These are phyloP conservation scores for Arizona elegans DNA, from an alignment of 2,113 vertebrate genomes.

Conservation along the genomic window DNA sequence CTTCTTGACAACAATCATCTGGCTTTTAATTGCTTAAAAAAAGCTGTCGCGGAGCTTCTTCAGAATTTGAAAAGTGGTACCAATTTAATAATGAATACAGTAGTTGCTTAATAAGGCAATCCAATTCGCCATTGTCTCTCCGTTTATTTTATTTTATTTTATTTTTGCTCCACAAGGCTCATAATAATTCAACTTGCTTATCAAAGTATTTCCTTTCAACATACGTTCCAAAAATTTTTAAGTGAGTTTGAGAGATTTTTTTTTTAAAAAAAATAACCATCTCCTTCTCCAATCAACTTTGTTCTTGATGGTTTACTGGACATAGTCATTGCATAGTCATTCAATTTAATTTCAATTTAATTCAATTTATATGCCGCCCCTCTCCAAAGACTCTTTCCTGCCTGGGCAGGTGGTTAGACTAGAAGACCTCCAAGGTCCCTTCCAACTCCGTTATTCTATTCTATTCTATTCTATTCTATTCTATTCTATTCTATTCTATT, in stretches of 20 bases:
- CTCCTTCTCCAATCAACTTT: not conserved
- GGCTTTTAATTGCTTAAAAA: constrained; percentile 35
- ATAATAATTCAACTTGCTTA: not conserved
- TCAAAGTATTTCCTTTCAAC: not conserved
- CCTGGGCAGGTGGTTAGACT: no score
- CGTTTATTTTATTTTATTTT: not conserved
- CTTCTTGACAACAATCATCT: not conserved
- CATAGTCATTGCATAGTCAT: not conserved
- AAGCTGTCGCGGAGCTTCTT: not conserved
- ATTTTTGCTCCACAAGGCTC: not conserved
- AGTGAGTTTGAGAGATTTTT: not conserved
- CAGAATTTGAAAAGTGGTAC: not conserved
- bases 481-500: no score
- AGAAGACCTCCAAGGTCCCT: no score
- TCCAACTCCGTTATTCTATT: no score
- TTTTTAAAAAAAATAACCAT: not conserved
- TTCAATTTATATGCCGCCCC: no score
- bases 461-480: no score
- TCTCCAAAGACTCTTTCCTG: no score
- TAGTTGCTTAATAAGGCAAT: not conserved
- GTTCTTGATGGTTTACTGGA: not conserved
- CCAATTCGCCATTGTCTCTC: not conserved
- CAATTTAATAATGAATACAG: not conserved
- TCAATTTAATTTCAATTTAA: no score
- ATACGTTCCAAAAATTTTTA: not conserved